A percentile compares a stretch with the other conserved stretches of the same genome.
phyloP scores from a whole-genome alignment of 2,797 vertebrate species.

The Erpetoichthys calabaricus region DNA sequence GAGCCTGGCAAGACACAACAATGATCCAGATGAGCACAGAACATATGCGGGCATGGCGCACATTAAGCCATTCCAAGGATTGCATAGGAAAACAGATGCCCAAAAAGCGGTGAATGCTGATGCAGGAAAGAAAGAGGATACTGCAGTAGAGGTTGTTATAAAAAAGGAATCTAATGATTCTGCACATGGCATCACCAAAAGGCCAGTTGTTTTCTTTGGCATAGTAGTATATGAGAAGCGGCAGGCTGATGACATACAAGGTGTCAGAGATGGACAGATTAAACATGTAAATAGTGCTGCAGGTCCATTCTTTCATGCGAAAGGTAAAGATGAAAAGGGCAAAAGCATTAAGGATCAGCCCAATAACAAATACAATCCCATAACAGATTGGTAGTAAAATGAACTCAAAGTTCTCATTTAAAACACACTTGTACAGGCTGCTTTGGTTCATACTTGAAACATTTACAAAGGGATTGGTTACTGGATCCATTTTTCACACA shows the following conservation, averaged over 20 bases:
- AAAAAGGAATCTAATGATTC: slow-evolving; percentile 86
- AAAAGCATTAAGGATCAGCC: slow-evolving; percentile 64
- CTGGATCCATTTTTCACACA: too few species aligned
- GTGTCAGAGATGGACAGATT: slow-evolving; percentile 80
- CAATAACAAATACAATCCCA: slow-evolving; percentile 66
- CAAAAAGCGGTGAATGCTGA: slow-evolving; percentile 81
- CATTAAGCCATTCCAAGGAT: slow-evolving; percentile 67
- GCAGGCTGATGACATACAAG: slow-evolving; percentile 77
- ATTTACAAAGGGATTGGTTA: too few species aligned
- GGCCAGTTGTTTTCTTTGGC: slow-evolving; percentile 81
- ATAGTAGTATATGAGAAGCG: slow-evolving; percentile 85
- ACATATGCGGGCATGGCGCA: slow-evolving; percentile 55
- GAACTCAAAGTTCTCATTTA: slow-evolving; percentile 80
- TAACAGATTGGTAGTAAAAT: slow-evolving; percentile 80
- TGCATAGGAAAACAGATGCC: slow-evolving; percentile 74
- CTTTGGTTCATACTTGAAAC: slow-evolving; percentile 17
- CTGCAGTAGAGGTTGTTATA: slow-evolving; percentile 78
- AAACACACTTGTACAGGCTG: slow-evolving; percentile 50
- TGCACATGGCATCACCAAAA: slow-evolving; percentile 71
- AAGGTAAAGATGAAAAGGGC: slow-evolving; percentile 75
- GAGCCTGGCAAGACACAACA: slow-evolving; percentile 66
- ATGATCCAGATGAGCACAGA: slow-evolving; percentile 55
- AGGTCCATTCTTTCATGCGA: slow-evolving; percentile 75
- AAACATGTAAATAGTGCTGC: slow-evolving; percentile 90
- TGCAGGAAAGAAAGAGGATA: slow-evolving; percentile 88